Evolutionary conservation across 1,140 invertebrate genomes (phyloP).

Genomic region (Bombus waltoni): DNA sequence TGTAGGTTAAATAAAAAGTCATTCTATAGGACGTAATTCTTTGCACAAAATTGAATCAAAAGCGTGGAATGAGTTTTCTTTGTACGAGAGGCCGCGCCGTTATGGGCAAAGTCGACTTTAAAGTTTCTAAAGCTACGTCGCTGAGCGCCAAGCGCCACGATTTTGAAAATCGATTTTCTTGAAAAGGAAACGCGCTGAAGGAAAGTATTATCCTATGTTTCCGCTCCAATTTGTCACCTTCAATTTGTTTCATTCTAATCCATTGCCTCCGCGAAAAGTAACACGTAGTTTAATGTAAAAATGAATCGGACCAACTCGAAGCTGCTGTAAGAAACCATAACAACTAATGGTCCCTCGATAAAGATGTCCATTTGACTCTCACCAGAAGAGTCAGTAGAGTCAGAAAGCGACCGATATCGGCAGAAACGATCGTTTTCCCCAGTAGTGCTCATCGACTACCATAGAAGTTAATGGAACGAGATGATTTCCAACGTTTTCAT

Average conservation of each 20-base stretch:
- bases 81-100: too few species aligned
- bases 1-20: neutral
- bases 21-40: neutral
- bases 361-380: neutral
- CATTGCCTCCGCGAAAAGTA: neutral
- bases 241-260: neutral
- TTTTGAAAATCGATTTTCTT: neutral
- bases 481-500: slow-evolving; percentile 24
- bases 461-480: slow-evolving; percentile 42
- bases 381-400: neutral
- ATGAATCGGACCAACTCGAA: neutral
- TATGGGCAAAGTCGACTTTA: neutral
- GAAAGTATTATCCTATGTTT: neutral
- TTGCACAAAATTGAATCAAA: neutral
- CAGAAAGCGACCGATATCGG: too few species aligned
- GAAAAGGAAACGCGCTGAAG: too few species aligned
- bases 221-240: neutral
- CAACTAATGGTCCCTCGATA: too few species aligned
- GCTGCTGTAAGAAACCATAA: neutral
- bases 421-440: slow-evolving; percentile 27
- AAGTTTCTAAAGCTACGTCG: neutral
- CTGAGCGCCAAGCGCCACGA: too few species aligned
- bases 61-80: too few species aligned
- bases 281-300: too few species aligned
- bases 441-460: neutral